Evolutionary conservation across 1,140 invertebrate species (phyloP).

Genomic region (Anastatus disparis): DNA sequence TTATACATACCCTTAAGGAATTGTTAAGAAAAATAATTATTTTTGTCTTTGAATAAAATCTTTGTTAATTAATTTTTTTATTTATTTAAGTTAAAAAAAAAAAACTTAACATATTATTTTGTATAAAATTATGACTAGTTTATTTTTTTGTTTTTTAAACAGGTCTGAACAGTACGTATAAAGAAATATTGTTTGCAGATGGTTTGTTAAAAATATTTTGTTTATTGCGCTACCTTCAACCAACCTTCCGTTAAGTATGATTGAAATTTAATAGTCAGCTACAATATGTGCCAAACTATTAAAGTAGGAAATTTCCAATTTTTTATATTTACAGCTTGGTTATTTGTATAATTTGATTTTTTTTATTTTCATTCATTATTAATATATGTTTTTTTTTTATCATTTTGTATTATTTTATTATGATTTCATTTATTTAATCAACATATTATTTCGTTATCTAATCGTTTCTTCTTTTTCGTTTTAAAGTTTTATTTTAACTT

Average conservation of each 20-base stretch:
- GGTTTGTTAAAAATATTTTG: constrained; percentile 40
- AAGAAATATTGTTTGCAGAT: constrained; percentile 39
- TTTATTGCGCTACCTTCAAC: constrained; percentile 28
- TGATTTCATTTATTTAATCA: background rate
- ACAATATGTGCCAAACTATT: constrained; percentile 16
- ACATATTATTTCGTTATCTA: background rate
- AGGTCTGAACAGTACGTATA: constrained; percentile 42
- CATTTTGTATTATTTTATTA: background rate
- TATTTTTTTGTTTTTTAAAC: constrained; percentile 39
- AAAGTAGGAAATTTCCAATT: constrained; percentile 27
- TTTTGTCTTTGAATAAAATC: constrained; percentile 25
- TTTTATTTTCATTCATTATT: background rate
- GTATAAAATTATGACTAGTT: constrained; percentile 30
- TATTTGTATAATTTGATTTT: background rate
- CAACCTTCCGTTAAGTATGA: constrained; percentile 32
- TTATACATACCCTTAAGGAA: no score
- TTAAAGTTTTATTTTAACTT: background rate
- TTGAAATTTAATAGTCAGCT: constrained; percentile 27
- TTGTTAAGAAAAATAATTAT: constrained; percentile 35
- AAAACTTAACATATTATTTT: constrained; percentile 2
- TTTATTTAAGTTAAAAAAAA: no score
- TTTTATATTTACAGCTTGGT: constrained; percentile 17
- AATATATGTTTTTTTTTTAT: background rate
- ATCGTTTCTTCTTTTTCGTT: background rate
- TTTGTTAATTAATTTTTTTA: constrained; percentile 11